Percentiles rank a stretch among this genome's conserved stretches.
phyloP scores from a whole-genome alignment of 2,797 vertebrate genomes.

The Orestias chungarensis region DNA sequence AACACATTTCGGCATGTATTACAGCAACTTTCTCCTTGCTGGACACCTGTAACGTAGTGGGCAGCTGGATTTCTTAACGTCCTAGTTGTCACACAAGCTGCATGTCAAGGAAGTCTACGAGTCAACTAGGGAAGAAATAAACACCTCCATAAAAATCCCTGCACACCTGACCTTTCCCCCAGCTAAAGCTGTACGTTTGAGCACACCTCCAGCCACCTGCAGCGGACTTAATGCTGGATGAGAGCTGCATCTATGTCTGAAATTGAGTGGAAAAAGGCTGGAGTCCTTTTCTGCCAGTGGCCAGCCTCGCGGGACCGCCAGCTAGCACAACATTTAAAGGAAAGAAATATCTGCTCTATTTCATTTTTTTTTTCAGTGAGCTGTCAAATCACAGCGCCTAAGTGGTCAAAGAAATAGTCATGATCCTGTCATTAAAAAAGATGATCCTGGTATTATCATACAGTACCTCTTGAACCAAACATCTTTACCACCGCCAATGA shows the following conservation, averaged over 20 bases:
- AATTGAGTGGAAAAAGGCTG: conserved; percentile 1
- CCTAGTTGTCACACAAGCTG: neutral
- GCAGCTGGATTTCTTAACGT: neutral
- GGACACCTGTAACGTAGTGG: neutral
- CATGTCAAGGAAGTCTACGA: neutral
- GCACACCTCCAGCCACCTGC: conserved; percentile 1
- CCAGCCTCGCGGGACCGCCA: neutral
- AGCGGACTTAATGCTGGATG: neutral
- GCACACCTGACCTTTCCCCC: neutral
- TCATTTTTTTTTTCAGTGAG: neutral
- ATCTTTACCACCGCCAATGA: neutral
- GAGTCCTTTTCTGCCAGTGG: neutral
- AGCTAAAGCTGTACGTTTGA: neutral
- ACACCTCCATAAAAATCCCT: neutral
- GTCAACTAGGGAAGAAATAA: neutral
- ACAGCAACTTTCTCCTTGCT: neutral
- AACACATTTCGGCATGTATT: neutral
- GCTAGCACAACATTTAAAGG: neutral
- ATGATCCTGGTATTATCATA: neutral
- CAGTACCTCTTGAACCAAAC: neutral
- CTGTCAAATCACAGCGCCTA: conserved; percentile 2
- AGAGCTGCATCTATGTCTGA: neutral
- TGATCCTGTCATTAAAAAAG: neutral
- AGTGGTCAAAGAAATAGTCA: conserved; percentile 3
- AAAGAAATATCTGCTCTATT: conserved; percentile 1